Evolutionary conservation across 2,888 invertebrate genomes (phyloP), one percentile per base, ranked within the genome.

Genomic region (Ornithoptera priamus): DNA sequence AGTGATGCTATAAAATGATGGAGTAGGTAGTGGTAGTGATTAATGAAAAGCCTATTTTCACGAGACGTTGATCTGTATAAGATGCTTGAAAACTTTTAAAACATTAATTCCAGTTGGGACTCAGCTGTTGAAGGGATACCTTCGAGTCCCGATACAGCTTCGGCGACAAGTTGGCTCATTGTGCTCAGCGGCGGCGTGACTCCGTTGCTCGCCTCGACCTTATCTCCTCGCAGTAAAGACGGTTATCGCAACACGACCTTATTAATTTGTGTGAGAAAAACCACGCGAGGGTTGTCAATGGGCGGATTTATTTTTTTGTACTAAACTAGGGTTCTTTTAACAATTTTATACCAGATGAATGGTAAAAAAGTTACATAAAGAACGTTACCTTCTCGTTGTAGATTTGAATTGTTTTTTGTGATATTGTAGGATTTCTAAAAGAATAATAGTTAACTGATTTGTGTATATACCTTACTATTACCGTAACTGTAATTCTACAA

Each of bases 101-200:
- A 78, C 84, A 85, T 86, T 85, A 85, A 86, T 39, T 10, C 89
- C 83, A 85, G 80, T 75, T 80, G 75, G 81, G 83, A 76, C 86
- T 83, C 87, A 87, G 87, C 85, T 88, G 90, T 82, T 85, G 80
- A 82, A 82, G 81, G 80, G 78, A 85, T 81, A 81, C 77, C 77
- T 77, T 72, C 65, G 76, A 74, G 77, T 73, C 72, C 73, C 63
- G 74, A 72, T 73, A 60, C 73, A 78, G 80, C 76, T 30, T 78
- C 80, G 80, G 79, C 73, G 77, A 75, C 75, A 73, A 68, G 60
- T 65, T 57, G 66, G 50, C 65, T 70, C 63, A 61, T 72, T 72
- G 65, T 61, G 58, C 57, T 42, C 36, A 50, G 17, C 56, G 58
- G 58, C 50, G 39, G 50, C n/a, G 22, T 24, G 59, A 18, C 22